A percentile compares a stretch with the other conserved stretches of the same genome.
Conservation (phyloP, 2,113 vertebrate genomes). For the Larimichthys crocea region DNA sequence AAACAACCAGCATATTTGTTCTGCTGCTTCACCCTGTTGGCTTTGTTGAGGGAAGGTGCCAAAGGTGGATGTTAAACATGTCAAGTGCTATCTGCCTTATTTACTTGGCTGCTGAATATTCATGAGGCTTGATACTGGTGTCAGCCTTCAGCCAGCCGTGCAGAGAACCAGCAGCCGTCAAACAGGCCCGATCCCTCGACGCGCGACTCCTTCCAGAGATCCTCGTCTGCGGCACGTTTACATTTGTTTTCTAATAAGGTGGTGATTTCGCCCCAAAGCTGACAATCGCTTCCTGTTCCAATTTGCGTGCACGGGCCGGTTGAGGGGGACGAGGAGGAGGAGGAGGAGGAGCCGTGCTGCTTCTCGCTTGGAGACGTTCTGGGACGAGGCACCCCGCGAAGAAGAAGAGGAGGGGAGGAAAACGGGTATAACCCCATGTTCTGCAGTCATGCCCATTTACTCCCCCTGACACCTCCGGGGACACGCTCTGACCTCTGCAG, state of each 20-base stretch:
- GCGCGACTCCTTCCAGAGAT: background rate
- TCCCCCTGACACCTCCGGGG: conserved; percentile 70
- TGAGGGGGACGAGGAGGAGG: no score
- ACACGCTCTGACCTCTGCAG: conserved; percentile 67
- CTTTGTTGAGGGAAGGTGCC: conserved; percentile 69
- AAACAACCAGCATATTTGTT: conserved; percentile 69
- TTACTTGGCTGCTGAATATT: conserved; percentile 81
- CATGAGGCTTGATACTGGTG: conserved; percentile 68
- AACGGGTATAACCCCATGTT: conserved; percentile 57
- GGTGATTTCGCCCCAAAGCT: conserved; percentile 16
- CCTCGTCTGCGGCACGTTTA: conserved; percentile 2
- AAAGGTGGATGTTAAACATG: conserved; percentile 80
- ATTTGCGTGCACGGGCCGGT: conserved; percentile 23
- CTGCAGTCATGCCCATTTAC: conserved; percentile 74
- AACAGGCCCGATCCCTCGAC: conserved; percentile 30
- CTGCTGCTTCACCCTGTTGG: conserved; percentile 74
- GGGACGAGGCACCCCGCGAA: conserved; percentile 43
- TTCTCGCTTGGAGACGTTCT: conserved; percentile 17
- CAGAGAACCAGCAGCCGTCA: conserved; percentile 50
- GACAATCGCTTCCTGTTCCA: conserved; percentile 50
- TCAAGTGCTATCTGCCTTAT: conserved; percentile 77
- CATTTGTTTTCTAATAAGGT: conserved; percentile 23
- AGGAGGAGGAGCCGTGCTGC: background rate
- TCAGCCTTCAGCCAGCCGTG: conserved; percentile 65
- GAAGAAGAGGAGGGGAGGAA: conserved; percentile 33